Percentiles rank a stretch among this genome's conserved stretches.
Conservation (phyloP, 2,888 invertebrate genomes). For the Lissocephala sabroskyi region DNA sequence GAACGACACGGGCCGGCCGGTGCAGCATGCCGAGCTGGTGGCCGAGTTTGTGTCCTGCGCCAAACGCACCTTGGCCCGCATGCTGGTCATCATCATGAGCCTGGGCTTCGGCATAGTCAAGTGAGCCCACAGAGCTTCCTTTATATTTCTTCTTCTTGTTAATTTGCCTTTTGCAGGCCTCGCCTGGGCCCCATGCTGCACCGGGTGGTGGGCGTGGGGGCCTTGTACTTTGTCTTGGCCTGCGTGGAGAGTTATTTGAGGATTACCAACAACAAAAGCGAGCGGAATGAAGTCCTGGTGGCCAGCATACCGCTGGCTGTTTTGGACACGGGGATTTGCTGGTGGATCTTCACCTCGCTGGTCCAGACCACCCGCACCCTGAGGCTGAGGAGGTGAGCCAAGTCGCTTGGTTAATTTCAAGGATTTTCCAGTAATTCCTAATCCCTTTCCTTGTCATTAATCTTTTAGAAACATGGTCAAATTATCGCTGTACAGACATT, state of each 20-base stretch:
- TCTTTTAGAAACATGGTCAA: constrained; percentile 88
- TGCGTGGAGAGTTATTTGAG: constrained; percentile 90
- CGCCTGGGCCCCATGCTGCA: constrained; percentile 91
- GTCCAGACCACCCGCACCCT: constrained; percentile 92
- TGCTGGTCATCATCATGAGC: constrained; percentile 95
- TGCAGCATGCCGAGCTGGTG: constrained; percentile 82
- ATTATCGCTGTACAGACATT: constrained; percentile 90
- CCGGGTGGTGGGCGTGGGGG: constrained; percentile 88
- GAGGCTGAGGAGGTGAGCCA: constrained; percentile 79
- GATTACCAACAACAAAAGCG: constrained; percentile 77
- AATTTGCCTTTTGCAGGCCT: constrained; percentile 77
- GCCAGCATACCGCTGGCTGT: constrained; percentile 90
- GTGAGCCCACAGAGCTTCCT: constrained; percentile 75
- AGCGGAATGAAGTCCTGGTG: constrained; percentile 78
- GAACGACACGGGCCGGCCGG: constrained; percentile 79
- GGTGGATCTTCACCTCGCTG: constrained; percentile 93
- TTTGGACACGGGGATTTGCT: constrained; percentile 89
- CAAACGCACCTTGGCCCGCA: constrained; percentile 91
- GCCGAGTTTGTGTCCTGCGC: constrained; percentile 94
- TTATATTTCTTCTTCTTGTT: neutral
- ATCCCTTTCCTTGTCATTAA: neutral
- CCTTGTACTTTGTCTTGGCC: constrained; percentile 87
- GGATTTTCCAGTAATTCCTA: too few species aligned
- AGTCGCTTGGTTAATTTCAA: too few species aligned
- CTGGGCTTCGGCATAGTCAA: constrained; percentile 97